Percentiles rank a stretch among this genome's conserved stretches.
phyloP scores from a whole-genome alignment of 2,797 vertebrate genomes.

The Acomys russatus region DNA sequence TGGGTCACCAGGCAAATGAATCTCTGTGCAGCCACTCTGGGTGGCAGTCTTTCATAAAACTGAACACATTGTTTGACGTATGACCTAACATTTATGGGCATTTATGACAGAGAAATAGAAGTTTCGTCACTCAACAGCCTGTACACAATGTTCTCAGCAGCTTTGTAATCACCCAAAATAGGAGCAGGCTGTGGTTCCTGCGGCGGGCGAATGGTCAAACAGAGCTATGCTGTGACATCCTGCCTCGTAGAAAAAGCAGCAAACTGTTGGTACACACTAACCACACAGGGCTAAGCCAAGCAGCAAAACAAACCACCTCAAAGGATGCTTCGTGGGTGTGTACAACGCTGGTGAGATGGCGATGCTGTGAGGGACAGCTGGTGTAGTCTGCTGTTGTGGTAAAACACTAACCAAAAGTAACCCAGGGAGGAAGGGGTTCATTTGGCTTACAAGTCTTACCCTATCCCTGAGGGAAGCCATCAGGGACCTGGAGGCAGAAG shows the following conservation, averaged over 20 bases:
- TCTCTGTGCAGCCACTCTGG: not conserved
- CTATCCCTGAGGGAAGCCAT: not conserved
- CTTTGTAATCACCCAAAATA: not conserved
- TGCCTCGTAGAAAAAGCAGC: not conserved
- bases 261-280: not conserved
- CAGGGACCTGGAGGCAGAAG: not conserved
- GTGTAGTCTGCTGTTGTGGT: not conserved
- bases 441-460: not conserved
- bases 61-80: not conserved
- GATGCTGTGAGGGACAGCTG: not conserved
- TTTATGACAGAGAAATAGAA: constrained; percentile 28
- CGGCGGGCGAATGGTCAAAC: not conserved
- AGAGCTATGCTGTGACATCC: not conserved
- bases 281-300: not conserved
- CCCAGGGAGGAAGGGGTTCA: too few species aligned
- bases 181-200: not conserved
- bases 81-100: not conserved
- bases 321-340: not conserved
- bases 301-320: not conserved
- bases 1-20: not conserved
- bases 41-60: not conserved
- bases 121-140: not conserved
- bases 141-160: not conserved
- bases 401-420: not conserved
- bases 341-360: not conserved